Percentiles rank a stretch among this genome's conserved stretches.
These are phyloP conservation scores for Thamnaconus septentrionalis DNA, from an alignment of 2,113 vertebrate genomes.

Conservation along the genomic window DNA sequence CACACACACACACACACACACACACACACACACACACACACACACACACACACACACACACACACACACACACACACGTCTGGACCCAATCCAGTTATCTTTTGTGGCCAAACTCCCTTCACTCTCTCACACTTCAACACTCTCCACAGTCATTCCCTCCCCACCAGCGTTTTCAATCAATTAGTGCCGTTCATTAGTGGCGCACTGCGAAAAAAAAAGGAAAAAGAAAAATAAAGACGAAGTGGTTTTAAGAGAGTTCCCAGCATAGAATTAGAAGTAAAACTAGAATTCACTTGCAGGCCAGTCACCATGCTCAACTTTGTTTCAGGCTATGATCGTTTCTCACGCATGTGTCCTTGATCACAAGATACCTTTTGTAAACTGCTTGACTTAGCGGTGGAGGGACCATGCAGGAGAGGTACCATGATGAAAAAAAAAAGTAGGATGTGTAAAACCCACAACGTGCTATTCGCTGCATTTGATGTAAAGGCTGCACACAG, in stretches of 20 bases:
- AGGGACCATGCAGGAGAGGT: conserved; percentile 7
- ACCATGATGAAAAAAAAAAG: neutral
- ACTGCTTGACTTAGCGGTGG: neutral
- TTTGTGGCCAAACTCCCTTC: conserved; percentile 34
- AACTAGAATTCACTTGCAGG: conserved; percentile 38
- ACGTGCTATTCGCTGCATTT: conserved; percentile 1
- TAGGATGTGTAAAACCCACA: neutral
- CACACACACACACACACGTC: neutral
- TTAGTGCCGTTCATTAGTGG: conserved; percentile 72
- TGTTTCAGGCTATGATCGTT: too few species aligned
- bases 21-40: too few species aligned
- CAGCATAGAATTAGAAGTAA: conserved; percentile 52
- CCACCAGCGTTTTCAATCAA: conserved; percentile 75
- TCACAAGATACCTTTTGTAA: conserved; percentile 40
- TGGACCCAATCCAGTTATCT: conserved; percentile 53
- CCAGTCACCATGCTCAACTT: conserved; percentile 27
- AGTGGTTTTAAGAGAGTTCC: conserved; percentile 51
- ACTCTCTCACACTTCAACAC: conserved; percentile 43
- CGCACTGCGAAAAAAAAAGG: conserved; percentile 57
- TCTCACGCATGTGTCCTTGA: conserved; percentile 39
- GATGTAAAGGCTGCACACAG: neutral
- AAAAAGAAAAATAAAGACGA: conserved; percentile 8
- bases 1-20: too few species aligned
- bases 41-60: too few species aligned
- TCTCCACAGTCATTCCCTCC: conserved; percentile 44